Evolutionary conservation across 2,113 vertebrate genomes (phyloP), one percentile per base, ranked within the genome.

Genomic region (Addax nasomaculatus): DNA sequence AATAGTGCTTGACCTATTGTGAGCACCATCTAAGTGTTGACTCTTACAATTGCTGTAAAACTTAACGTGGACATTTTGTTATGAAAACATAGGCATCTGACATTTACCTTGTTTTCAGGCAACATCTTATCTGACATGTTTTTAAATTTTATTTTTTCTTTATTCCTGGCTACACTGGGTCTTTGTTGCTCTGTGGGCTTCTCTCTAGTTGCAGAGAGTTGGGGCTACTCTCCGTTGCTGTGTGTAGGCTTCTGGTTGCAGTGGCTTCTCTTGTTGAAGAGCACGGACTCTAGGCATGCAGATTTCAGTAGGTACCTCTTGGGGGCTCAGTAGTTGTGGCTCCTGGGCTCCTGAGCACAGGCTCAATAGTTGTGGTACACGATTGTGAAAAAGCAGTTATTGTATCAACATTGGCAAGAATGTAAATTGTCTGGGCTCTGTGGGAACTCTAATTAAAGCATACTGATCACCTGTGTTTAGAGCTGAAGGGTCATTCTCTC

Each of bases 401-500:
- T 92, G 8, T 43, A 13, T 92, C 23, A 49, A n/a, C 51, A 36
- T 62, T 97, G 87, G 85, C 76, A 97, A 97, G 76, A 96, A 98
- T 76, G 16, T 60, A 95, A 85, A 83, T 94, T 98, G 97, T 73
- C n/a, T 73, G 21, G 96, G 95, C 94, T 98, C 97, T 96, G 96
- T 97, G 94, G 94, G 96, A 94, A 98, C 83, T 94, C 93, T 93
- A 97, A 86, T 98, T 97, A 98, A 96, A 89, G 78, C 78, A 96
- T 85, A 98, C 96, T 97, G 98, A 98, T 98, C 94, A 98, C 96
- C 91, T 96, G 76, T 85, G 92, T 96, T 93, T 94, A 90, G 92
- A 98, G 89, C 95, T 83, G 97, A 99, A 95, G 96, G 95, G 95
- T 83, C 96, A 95, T 98, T 98, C 91, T 98, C 96, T 73, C 97